Percentiles rank a stretch among this genome's conserved stretches.
These are phyloP conservation scores for Chelonus formosanus DNA, from an alignment of 2,888 invertebrate species.

Conservation along the genomic window DNA sequence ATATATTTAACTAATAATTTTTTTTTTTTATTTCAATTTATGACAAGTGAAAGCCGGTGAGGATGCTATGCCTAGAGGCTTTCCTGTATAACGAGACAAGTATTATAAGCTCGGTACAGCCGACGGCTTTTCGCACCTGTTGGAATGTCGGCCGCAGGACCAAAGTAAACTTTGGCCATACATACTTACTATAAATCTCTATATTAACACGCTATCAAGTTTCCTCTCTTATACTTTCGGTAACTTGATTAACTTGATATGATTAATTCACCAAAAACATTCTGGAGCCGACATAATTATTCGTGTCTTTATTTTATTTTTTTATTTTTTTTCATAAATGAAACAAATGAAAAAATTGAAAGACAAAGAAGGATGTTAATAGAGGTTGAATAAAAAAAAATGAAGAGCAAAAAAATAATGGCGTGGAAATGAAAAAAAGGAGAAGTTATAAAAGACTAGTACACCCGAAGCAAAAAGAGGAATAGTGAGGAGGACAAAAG, in stretches of 20 bases:
- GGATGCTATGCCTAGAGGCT: constrained; percentile 14
- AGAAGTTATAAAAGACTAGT: constrained; percentile 8
- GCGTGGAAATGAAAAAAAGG: constrained; percentile 15
- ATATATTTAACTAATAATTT: constrained; percentile 26
- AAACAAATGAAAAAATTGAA: constrained; percentile 10
- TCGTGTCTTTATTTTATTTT: too few species aligned
- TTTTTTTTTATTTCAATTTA: constrained; percentile 16
- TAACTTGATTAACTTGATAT: neutral
- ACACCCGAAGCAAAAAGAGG: constrained; percentile 26
- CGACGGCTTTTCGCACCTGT: constrained; percentile 54
- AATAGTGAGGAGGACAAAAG: constrained; percentile 28
- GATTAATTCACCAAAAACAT: neutral
- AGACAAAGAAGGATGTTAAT: constrained; percentile 30
- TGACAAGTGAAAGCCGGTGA: constrained; percentile 9
- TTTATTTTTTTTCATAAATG: too few species aligned
- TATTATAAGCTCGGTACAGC: constrained; percentile 19
- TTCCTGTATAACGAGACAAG: constrained; percentile 22
- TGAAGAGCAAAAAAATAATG: constrained; percentile 13
- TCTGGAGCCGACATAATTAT: too few species aligned
- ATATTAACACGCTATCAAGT: neutral
- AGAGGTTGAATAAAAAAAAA: constrained; percentile 20
- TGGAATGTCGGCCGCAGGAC: constrained; percentile 49
- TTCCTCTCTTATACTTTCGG: neutral
- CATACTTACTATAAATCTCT: constrained; percentile 3
- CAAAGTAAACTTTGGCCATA: constrained; percentile 26